Percentiles rank a stretch among this genome's conserved stretches.
phyloP scores from a whole-genome alignment of 2,888 invertebrate species.

The Drosophila meridiana region DNA sequence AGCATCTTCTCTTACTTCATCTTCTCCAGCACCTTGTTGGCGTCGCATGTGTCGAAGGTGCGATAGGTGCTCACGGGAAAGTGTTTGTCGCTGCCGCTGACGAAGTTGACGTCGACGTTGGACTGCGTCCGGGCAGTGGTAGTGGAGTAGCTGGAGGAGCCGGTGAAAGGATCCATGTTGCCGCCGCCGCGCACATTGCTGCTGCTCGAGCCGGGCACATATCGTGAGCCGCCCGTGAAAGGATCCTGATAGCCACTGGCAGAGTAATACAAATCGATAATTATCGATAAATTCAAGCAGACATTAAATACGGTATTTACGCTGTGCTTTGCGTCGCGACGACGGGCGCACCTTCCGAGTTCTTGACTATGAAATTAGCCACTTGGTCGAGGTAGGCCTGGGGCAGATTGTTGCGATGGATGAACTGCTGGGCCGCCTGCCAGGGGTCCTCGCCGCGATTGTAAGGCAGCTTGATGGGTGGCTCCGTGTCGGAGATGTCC shows the following conservation, averaged over 20 bases:
- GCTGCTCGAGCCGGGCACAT: conserved; percentile 87
- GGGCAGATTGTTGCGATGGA: conserved; percentile 93
- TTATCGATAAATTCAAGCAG: background rate
- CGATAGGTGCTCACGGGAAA: conserved; percentile 86
- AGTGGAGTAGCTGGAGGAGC: conserved; percentile 90
- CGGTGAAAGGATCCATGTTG: conserved; percentile 89
- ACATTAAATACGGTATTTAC: conserved; percentile 17
- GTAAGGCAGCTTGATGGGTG: conserved; percentile 95
- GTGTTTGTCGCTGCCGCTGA: conserved; percentile 76
- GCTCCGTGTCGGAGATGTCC: conserved; percentile 96
- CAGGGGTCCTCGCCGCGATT: conserved; percentile 96
- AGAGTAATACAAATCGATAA: background rate
- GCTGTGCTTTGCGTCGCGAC: conserved; percentile 48
- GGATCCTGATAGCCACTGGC: conserved; percentile 87
- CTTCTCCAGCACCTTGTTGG: conserved; percentile 90
- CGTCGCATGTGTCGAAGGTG: conserved; percentile 92
- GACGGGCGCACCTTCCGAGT: conserved; percentile 86
- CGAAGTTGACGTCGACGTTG: conserved; percentile 76
- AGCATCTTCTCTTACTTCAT: conserved; percentile 83
- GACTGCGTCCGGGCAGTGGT: conserved; percentile 45
- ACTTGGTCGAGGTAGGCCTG: conserved; percentile 95
- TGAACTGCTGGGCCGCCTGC: conserved; percentile 95
- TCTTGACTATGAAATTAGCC: conserved; percentile 95
- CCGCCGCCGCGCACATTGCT: conserved; percentile 79
- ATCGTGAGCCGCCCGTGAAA: conserved; percentile 89